These are phyloP conservation scores for Ptychochromis oligacanthus DNA, from an alignment of 2,113 vertebrate genomes.

Conservation along the genomic window DNA sequence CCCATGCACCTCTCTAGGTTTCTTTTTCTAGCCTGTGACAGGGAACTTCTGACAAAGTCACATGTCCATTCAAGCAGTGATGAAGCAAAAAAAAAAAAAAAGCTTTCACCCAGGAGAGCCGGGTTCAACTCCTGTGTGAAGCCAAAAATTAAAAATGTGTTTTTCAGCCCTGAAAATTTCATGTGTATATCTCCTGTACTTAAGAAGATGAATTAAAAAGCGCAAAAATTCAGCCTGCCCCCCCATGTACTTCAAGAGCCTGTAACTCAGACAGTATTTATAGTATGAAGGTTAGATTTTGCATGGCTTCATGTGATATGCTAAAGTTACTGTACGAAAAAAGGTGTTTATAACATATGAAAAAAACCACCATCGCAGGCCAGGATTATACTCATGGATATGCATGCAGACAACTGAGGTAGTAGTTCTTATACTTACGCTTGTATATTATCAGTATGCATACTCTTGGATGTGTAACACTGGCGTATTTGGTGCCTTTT, in stretches of 20 bases:
- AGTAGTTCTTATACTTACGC: neutral
- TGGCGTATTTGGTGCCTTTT: fast-evolving
- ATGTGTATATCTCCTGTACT: fast-evolving
- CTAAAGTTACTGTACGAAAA: too few relatives aligned
- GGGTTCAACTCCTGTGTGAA: fast-evolving
- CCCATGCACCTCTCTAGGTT: neutral
- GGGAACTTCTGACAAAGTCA: too few relatives aligned
- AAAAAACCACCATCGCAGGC: neutral
- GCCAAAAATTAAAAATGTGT: neutral
- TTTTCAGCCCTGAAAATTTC: neutral
- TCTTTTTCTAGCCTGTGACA: neutral
- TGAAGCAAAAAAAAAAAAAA: too few relatives aligned
- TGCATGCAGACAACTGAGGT: neutral
- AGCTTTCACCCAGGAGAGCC: too few relatives aligned
- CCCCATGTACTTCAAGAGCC: fast-evolving
- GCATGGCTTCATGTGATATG: too few relatives aligned
- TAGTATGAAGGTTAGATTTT: neutral
- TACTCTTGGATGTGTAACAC: too few relatives aligned
- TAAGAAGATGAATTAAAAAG: fast-evolving
- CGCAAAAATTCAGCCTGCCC: neutral
- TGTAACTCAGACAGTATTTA: neutral
- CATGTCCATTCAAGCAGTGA: too few relatives aligned
- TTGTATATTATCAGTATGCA: too few relatives aligned
- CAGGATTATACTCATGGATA: neutral
- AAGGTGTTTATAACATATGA: too few relatives aligned